These are phyloP conservation scores for Drosophila antonietae DNA, from an alignment of 2,888 invertebrate genomes.

Conservation along the genomic window DNA sequence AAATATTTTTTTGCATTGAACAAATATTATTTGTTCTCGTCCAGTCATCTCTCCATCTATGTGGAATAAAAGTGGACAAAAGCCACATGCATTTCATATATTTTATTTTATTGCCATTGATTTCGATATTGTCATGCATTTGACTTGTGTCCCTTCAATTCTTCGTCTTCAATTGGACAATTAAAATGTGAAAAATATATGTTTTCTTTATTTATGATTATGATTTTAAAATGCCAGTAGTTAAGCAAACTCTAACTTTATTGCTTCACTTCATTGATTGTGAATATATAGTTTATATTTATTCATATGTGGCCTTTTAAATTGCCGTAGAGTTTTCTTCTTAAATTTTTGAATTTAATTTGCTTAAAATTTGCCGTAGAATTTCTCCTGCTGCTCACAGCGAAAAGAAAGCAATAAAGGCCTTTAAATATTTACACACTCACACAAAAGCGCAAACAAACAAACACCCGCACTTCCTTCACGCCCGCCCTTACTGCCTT, in stretches of 20 bases:
- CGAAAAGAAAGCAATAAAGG: conserved; percentile 66
- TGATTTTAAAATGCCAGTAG: not conserved
- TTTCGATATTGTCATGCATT: conserved; percentile 51
- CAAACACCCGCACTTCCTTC: conserved; percentile 43
- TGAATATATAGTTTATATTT: not conserved
- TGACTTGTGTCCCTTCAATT: conserved; percentile 27
- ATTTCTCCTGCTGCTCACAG: conserved; percentile 18
- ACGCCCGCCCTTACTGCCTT: conserved; percentile 3
- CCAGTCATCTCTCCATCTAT: conserved; percentile 12
- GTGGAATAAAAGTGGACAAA: conserved; percentile 16
- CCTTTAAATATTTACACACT: conserved; percentile 69
- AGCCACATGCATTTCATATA: conserved; percentile 48
- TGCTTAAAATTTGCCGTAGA: conserved; percentile 3
- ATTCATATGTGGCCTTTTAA: not conserved
- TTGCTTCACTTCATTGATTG: not conserved
- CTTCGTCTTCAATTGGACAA: not conserved
- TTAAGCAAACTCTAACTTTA: not conserved
- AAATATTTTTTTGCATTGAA: conserved; percentile 39
- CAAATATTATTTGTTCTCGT: conserved; percentile 51
- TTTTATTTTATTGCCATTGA: conserved; percentile 63
- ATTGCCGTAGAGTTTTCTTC: not conserved
- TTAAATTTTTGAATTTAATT: conserved; percentile 10
- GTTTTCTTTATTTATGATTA: conserved; percentile 4
- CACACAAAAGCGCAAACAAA: conserved; percentile 73
- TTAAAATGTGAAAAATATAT: conserved; percentile 4